These are phyloP conservation scores for Pangasius sanitwongsei DNA, from an alignment of 2,797 vertebrate species.

Conservation along the genomic window DNA sequence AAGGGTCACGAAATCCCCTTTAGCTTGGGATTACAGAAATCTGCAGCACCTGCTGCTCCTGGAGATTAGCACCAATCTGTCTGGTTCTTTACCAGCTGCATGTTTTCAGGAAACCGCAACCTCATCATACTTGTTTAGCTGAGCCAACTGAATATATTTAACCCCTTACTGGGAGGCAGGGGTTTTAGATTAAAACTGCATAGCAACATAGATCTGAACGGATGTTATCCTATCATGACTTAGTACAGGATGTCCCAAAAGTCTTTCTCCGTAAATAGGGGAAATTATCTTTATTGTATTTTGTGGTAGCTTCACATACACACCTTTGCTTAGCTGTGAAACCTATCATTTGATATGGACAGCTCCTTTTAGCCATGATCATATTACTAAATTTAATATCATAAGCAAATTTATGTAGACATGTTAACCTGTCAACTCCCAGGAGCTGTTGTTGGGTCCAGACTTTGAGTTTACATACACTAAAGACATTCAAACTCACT, in stretches of 20 bases:
- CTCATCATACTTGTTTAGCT: not conserved
- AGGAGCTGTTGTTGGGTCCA: not conserved
- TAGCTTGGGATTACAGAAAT: conserved; percentile 69
- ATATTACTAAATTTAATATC: not conserved
- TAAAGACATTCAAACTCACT: not conserved
- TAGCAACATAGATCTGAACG: not conserved
- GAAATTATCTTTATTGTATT: not conserved
- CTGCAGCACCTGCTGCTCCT: conserved; percentile 70
- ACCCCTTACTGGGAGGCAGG: not conserved
- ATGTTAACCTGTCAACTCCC: not conserved
- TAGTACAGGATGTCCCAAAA: too few species aligned
- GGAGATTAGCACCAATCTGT: conserved; percentile 76
- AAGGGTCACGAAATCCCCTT: conserved; percentile 65
- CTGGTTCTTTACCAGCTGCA: conserved; percentile 54
- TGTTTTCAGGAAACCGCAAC: conserved; percentile 30
- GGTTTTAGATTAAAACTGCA: not conserved
- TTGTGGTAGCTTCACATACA: not conserved
- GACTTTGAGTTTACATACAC: not conserved
- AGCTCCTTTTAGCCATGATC: too few species aligned
- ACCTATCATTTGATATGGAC: not conserved
- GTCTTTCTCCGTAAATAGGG: too few species aligned
- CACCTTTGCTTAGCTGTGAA: not conserved
- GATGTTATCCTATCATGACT: not conserved
- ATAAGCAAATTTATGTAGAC: not conserved
- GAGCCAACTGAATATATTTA: not conserved